Conservation (phyloP, 2,888 invertebrate genomes). For the Lepidochrysops patricia region DNA sequence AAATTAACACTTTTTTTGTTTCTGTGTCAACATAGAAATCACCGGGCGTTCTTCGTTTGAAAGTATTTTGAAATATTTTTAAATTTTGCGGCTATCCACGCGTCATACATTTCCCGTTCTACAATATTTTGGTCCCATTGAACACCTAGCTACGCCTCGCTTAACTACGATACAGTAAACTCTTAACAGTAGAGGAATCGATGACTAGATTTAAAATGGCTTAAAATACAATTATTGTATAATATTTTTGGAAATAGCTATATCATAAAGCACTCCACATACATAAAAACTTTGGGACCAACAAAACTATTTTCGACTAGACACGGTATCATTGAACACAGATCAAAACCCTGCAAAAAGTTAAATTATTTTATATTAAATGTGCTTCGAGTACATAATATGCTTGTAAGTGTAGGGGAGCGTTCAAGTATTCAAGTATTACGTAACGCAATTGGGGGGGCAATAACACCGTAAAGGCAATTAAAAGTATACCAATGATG, state of each 20-base stretch:
- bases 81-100: constrained; percentile 28
- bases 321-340: constrained; percentile 41
- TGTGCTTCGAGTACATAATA: background rate
- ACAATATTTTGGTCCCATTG: constrained; percentile 55
- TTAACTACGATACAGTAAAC: constrained; percentile 28
- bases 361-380: constrained; percentile 26
- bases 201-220: constrained; percentile 35
- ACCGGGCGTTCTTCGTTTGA: too few relatives aligned
- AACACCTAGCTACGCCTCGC: constrained; percentile 62
- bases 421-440: too few relatives aligned
- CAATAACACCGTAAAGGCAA: too few relatives aligned
- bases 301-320: constrained; percentile 33
- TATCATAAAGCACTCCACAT: constrained; percentile 21
- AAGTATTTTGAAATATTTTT: background rate
- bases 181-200: constrained; percentile 34
- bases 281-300: background rate
- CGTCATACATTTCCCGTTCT: constrained; percentile 35
- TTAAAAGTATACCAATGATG: too few relatives aligned
- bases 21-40: background rate
- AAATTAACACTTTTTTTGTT: too few relatives aligned
- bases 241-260: constrained; percentile 20
- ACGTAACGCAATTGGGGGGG: too few relatives aligned
- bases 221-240: constrained; percentile 13
- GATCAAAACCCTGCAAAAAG: constrained; percentile 46
- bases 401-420: background rate